Evolutionary conservation across 2,888 invertebrate species (phyloP).

Genomic region (Pristionchus japonicus): DNA sequence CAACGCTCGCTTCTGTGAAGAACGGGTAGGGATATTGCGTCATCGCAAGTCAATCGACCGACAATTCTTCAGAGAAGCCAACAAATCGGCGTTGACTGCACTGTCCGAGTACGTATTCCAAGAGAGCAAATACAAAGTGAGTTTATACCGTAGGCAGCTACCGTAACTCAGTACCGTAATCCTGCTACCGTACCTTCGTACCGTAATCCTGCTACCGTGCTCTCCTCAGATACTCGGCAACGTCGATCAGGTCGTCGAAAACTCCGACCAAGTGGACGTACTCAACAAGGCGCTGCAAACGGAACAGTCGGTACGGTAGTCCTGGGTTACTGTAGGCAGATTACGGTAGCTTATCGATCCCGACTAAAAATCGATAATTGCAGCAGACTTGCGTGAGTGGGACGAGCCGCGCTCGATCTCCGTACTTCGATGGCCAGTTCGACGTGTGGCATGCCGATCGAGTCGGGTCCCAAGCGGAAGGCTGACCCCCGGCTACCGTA

Average conservation of each 20-base stretch:
- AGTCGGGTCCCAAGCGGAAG: slow-evolving; percentile 2
- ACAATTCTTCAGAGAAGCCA: neutral
- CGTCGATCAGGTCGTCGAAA: neutral
- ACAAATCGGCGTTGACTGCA: neutral
- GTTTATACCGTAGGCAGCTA: neutral
- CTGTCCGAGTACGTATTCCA: neutral
- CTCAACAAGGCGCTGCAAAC: neutral
- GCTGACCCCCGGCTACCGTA: neutral
- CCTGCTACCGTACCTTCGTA: neutral
- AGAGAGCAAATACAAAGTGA: neutral
- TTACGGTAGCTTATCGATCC: neutral
- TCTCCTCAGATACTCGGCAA: neutral
- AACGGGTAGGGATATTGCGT: neutral
- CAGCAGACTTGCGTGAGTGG: neutral
- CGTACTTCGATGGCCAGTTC: neutral
- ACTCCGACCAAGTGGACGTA: neutral
- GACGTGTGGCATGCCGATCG: slow-evolving; percentile 1
- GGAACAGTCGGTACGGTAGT: neutral
- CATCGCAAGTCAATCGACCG: too few relatives aligned
- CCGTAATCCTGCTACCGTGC: neutral
- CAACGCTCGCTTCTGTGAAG: neutral
- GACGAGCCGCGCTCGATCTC: neutral
- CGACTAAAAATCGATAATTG: neutral
- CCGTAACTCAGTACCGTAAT: neutral
- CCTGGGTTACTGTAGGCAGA: neutral